phyloP scores from a whole-genome alignment of 2,888 invertebrate genomes.

The Leptinotarsa tumamoca region DNA sequence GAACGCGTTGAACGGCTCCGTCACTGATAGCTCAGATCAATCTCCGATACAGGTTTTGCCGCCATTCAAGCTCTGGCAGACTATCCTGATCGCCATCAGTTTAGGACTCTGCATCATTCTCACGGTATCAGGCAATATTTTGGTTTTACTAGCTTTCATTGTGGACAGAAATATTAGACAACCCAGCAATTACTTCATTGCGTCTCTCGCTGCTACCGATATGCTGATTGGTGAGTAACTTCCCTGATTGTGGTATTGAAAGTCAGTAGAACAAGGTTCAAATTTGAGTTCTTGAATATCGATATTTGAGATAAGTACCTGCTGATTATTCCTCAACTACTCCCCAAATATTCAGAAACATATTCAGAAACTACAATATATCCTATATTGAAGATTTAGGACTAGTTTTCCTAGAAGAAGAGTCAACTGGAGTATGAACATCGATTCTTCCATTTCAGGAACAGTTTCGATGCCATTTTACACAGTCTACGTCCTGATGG shows the following conservation, averaged over 20 bases:
- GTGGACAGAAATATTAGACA: slow-evolving; percentile 94
- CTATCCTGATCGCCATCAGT: slow-evolving; percentile 88
- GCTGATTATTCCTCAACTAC: no score
- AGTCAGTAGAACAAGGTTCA: no score
- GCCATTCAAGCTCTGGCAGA: slow-evolving; percentile 91
- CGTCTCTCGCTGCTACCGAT: slow-evolving; percentile 96
- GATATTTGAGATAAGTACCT: no score
- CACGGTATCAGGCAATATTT: slow-evolving; percentile 94
- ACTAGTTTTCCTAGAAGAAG: no score
- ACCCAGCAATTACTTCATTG: slow-evolving; percentile 99
- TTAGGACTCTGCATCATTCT: slow-evolving; percentile 89
- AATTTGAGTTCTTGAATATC: no score
- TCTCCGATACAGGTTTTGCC: slow-evolving; percentile 74
- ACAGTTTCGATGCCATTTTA: slow-evolving; percentile 99
- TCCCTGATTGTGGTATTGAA: not conserved
- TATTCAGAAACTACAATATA: no score
- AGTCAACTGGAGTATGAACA: not conserved
- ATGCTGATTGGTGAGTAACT: slow-evolving; percentile 86
- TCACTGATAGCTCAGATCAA: slow-evolving; percentile 44
- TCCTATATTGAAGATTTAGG: no score
- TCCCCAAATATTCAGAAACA: no score
- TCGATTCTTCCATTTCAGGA: slow-evolving; percentile 70
- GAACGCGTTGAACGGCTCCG: slow-evolving; percentile 37
- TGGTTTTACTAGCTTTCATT: slow-evolving; percentile 94
- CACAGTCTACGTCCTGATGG: slow-evolving; percentile 96